phyloP scores from a whole-genome alignment of 2,888 invertebrate genomes.

The Leptopilina drosophilae region DNA sequence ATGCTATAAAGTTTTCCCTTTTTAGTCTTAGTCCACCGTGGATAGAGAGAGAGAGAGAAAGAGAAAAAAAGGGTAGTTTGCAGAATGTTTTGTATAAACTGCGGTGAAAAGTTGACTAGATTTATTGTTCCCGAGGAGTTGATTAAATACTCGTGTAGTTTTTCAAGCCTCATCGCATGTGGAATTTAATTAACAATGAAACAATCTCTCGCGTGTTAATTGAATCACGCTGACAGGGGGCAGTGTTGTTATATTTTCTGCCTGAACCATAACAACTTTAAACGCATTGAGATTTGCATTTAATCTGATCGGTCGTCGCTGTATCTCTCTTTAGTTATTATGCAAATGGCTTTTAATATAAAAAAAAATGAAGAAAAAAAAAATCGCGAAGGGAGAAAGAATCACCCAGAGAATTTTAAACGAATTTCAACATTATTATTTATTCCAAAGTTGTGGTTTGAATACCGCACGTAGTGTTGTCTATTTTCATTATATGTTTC shows the following conservation, averaged over 20 bases:
- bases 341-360: constrained; percentile 37
- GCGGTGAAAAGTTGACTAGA: constrained; percentile 17
- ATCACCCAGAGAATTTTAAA: neutral
- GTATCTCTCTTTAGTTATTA: constrained; percentile 29
- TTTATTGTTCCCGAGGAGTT: constrained; percentile 7
- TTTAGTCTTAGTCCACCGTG: neutral
- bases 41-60: too few relatives aligned
- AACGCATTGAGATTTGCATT: constrained; percentile 66
- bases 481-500: too few relatives aligned
- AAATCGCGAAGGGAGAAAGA: neutral
- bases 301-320: constrained; percentile 59
- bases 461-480: neutral
- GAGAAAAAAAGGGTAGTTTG: neutral
- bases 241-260: constrained; percentile 47
- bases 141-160: constrained; percentile 17
- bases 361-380: neutral
- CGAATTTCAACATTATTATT: neutral
- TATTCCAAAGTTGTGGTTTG: neutral
- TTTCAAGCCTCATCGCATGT: constrained; percentile 30
- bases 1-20: constrained; percentile 16
- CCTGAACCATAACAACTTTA: constrained; percentile 58
- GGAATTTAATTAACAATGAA: constrained; percentile 59
- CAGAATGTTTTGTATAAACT: constrained; percentile 13
- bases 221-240: constrained; percentile 57
- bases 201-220: constrained; percentile 58